phyloP scores from a whole-genome alignment of 2,797 vertebrate genomes.

The Sebastes oblongus region DNA sequence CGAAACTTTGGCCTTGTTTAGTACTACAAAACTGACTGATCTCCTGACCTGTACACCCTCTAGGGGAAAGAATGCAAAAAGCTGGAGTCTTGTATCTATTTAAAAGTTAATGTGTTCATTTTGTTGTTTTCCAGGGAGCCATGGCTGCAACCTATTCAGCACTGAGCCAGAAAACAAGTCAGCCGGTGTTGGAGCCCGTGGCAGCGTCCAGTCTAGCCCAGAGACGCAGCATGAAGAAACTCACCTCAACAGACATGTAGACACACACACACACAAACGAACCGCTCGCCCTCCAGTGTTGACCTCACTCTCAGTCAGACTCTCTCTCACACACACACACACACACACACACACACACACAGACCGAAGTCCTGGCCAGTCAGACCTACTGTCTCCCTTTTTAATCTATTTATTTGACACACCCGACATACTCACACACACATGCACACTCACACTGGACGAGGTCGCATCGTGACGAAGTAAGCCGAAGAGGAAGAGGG shows the following conservation, averaged over 20 bases:
- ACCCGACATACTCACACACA: slow-evolving; percentile 40
- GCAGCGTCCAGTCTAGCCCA: slow-evolving; percentile 96
- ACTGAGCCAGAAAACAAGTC: slow-evolving; percentile 94
- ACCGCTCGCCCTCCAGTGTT: slow-evolving; percentile 34
- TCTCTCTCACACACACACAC: not conserved
- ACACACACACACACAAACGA: slow-evolving; percentile 48
- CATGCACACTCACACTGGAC: slow-evolving; percentile 51
- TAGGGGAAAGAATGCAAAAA: not conserved
- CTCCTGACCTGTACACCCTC: not conserved
- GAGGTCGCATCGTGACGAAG: slow-evolving; percentile 46
- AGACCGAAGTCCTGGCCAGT: slow-evolving; percentile 66
- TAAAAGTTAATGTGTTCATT: not conserved
- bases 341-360: not conserved
- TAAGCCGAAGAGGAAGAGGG: slow-evolving; percentile 39
- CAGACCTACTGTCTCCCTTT: slow-evolving; percentile 62
- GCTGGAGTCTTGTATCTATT: not conserved
- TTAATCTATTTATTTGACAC: slow-evolving; percentile 72
- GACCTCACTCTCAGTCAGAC: slow-evolving; percentile 56
- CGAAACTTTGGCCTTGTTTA: not conserved
- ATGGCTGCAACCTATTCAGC: slow-evolving; percentile 95
- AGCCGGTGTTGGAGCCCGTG: slow-evolving; percentile 95
- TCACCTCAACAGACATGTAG: slow-evolving; percentile 97
- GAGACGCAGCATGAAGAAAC: slow-evolving; percentile 97
- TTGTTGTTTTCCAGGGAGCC: slow-evolving; percentile 83
- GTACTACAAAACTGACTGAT: not conserved